Evolutionary conservation across 2,888 invertebrate species (phyloP), one percentile per base, ranked within the genome.

Genomic region (Pherbina coryleti): DNA sequence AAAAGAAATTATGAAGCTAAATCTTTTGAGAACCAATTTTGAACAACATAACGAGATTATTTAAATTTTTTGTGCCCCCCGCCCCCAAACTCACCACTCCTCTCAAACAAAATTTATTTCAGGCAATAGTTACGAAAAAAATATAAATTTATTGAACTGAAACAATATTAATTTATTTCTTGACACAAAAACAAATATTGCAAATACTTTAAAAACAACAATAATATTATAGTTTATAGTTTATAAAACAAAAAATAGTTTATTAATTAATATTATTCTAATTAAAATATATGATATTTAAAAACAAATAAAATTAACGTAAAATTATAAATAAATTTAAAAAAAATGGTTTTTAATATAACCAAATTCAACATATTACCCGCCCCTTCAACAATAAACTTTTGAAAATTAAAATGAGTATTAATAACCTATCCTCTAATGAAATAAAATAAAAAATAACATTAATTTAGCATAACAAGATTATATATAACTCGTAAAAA

Each of bases 301-400:
- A 67, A 75, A 49, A 60, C n/a, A 69, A 77, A 78, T 22, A 17
- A 69, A 74, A 75, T 55, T 71, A 75, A 76, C 77, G 79, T 76
- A 80, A 79, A 37, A 80, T 82, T 69, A 53, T 28, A 77, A 74
- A 79, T 62, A 79, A 78, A 34, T 78, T 70, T 57, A 60, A 75
- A 71, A 73, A 78, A 79, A 77, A 62, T 77, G 79, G 64, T 55
- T 34, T 53, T 49, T 77, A 62, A 67, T 77, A 80, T 80, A 78
- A 62, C 76, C 78, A 80, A 81, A 78, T 79, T 76, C 77, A 77
- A 72, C 11, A 75, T 31, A 49, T 44, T 70, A 71, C 84, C 85
- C 85, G 85, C 85, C 85, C 84, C 82, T 81, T 81, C 75, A 81
- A 83, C 77, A 83, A 84, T 80, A 81, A 84, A 57, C 73, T 19